Evolutionary conservation across 2,888 invertebrate genomes (phyloP).

Genomic region (Platypus cylindrus): DNA sequence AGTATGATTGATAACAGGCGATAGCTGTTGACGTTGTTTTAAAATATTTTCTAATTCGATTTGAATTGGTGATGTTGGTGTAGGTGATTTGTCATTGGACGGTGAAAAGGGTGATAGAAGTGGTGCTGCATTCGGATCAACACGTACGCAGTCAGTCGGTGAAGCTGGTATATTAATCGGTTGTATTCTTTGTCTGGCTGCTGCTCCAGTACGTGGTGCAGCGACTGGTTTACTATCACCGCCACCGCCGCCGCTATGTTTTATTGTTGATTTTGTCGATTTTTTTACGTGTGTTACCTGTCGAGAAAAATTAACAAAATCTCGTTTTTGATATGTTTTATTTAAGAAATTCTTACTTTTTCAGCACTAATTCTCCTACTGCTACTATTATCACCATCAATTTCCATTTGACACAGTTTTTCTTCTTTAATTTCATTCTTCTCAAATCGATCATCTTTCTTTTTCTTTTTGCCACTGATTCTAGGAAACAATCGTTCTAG

Average conservation of each 20-base stretch:
- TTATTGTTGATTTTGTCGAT: neutral
- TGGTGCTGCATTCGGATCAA: slow-evolving; percentile 15
- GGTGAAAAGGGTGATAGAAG: slow-evolving; percentile 23
- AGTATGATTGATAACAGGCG: neutral
- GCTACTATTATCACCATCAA: slow-evolving; percentile 6
- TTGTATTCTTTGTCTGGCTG: slow-evolving; percentile 42
- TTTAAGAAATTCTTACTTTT: slow-evolving; percentile 7
- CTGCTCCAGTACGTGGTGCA: slow-evolving; percentile 37
- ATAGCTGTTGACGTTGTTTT: slow-evolving; percentile 23
- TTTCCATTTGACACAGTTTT: slow-evolving; percentile 28
- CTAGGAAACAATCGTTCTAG: slow-evolving; percentile 55
- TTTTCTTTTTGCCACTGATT: slow-evolving; percentile 59
- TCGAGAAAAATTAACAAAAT: neutral
- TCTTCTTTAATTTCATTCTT: slow-evolving; percentile 20
- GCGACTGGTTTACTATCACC: slow-evolving; percentile 25
- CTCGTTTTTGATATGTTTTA: neutral
- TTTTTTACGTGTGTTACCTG: neutral
- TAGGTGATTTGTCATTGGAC: slow-evolving; percentile 17
- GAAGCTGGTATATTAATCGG: slow-evolving; percentile 41
- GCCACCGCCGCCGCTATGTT: neutral
- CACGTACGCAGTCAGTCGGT: slow-evolving; percentile 26
- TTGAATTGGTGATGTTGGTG: slow-evolving; percentile 27
- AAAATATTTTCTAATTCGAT: slow-evolving; percentile 28
- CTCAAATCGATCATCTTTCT: slow-evolving; percentile 36
- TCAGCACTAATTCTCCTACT: slow-evolving; percentile 11